phyloP scores from a whole-genome alignment of 2,113 vertebrate genomes.

The Numida meleagris region DNA sequence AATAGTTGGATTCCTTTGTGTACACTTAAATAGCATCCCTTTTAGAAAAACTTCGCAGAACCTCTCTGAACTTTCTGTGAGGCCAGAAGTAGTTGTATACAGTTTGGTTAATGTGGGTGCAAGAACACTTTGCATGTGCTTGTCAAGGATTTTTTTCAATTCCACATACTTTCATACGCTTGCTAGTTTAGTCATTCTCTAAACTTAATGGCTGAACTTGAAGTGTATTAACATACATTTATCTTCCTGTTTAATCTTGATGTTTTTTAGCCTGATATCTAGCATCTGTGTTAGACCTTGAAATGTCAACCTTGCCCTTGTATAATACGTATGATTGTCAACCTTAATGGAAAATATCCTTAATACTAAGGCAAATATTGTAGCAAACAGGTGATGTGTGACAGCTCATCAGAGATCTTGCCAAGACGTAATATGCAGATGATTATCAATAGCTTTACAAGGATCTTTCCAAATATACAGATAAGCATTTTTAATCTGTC shows the following conservation, averaged over 20 bases:
- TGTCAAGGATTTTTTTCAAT: background rate
- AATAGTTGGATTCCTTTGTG: background rate
- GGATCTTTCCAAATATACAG: background rate
- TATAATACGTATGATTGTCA: background rate
- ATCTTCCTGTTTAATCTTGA: background rate
- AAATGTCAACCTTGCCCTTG: background rate
- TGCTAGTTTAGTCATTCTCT: background rate
- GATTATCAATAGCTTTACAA: background rate
- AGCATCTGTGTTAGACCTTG: background rate
- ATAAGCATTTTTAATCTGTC: constrained; percentile 22
- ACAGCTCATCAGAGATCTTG: background rate
- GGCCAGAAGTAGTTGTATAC: background rate
- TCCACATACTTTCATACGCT: background rate
- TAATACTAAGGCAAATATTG: background rate
- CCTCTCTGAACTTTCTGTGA: background rate
- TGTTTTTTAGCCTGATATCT: background rate
- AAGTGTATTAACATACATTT: background rate
- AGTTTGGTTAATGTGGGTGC: background rate
- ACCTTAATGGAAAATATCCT: background rate
- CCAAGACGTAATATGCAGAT: background rate
- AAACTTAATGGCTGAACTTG: background rate
- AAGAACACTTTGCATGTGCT: rapidly evolving
- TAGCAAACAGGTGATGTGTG: background rate
- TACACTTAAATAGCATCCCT: background rate
- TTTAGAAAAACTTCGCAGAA: background rate